Base-by-base conservation (phyloP, 2,113 vertebrate species). In the Oncorhynchus masou region DNA sequence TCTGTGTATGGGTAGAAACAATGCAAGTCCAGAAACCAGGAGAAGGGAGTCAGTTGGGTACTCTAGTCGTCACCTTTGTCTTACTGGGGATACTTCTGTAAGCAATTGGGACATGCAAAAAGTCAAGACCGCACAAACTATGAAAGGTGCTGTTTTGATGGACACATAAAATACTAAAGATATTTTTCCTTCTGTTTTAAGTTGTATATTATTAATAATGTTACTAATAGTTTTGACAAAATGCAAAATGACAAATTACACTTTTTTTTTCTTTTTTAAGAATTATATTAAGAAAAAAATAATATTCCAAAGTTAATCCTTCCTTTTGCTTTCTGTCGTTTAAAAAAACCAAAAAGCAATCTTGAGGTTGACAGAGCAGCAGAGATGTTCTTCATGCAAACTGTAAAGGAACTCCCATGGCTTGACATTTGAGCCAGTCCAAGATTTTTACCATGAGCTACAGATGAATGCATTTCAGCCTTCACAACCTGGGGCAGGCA, bases 251-350 rank as follows among this genome's bases (percentile, higher is more conserved):
- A 88, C 92, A 45, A 45, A 75, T 83, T 80, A 92, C 87, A 11
- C 39, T 11, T 45, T 2, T 45, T 45, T 9, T 8, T 8, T 84
- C 91, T 93, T 83, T 92, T 68, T 2, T 91, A 92, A 91, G 74
- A 92, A 91, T 80, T 91, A 92, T 93, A 93, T 92, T 87, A 87
- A 85, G 87, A 83, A 73, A 88, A 88, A 91, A 45, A 45, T 92
- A 90, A 91, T 93, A 94, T 93, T 94, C 93, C 92, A 94, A 93
- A 93, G 93, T 93, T 88, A 91, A 91, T 90, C 90, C 85, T 84
- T 92, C 88, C 87, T 91, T 90, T 90, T 88, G 87, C 91, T 94
- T 93, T 94, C 90, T 92, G 89, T 93, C 90, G 87, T 91, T 88
- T 80, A 90, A 86, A 66, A 45, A 91, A 92, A 93, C 92, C 92